Conservation (phyloP, 2,888 invertebrate species). For the Latrodectus elegans region DNA sequence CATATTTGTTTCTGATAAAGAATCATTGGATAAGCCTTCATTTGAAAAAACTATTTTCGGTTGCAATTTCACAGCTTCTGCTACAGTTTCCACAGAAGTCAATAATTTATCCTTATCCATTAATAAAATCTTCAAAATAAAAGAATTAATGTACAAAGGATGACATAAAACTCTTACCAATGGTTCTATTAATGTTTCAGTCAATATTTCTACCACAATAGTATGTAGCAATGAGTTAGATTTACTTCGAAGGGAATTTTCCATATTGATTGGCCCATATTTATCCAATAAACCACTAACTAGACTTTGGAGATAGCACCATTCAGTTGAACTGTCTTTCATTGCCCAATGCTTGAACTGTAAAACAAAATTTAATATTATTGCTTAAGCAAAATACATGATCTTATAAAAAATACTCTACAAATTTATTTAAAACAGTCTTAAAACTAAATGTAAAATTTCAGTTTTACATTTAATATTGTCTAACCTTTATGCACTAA, state of each 20-base stretch:
- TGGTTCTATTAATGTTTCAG: slow-evolving; percentile 70
- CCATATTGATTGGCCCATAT: slow-evolving; percentile 51
- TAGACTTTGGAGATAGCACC: slow-evolving; percentile 65
- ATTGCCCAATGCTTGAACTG: slow-evolving; percentile 66
- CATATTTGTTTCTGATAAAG: not conserved
- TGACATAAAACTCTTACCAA: slow-evolving; percentile 70
- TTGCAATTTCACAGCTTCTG: slow-evolving; percentile 4
- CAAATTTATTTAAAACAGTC: too few relatives aligned
- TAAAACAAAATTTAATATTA: not conserved
- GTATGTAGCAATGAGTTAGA: slow-evolving; percentile 47
- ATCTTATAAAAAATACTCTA: too few relatives aligned
- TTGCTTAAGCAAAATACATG: too few relatives aligned
- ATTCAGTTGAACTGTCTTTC: slow-evolving; percentile 59
- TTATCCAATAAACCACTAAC: slow-evolving; percentile 59
- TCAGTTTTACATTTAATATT: too few relatives aligned
- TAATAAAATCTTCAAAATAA: slow-evolving; percentile 34
- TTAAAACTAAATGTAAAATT: too few relatives aligned
- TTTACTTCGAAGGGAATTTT: slow-evolving; percentile 50
- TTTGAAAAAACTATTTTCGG: slow-evolving; percentile 44
- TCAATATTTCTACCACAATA: slow-evolving; percentile 64
- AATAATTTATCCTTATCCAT: not conserved
- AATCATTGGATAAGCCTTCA: slow-evolving; percentile 34
- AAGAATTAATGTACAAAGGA: slow-evolving; percentile 69
- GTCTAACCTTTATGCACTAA: too few relatives aligned
- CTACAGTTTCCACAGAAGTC: not conserved